phyloP scores from a whole-genome alignment of 2,888 invertebrate species.

The Merodon equestris region DNA sequence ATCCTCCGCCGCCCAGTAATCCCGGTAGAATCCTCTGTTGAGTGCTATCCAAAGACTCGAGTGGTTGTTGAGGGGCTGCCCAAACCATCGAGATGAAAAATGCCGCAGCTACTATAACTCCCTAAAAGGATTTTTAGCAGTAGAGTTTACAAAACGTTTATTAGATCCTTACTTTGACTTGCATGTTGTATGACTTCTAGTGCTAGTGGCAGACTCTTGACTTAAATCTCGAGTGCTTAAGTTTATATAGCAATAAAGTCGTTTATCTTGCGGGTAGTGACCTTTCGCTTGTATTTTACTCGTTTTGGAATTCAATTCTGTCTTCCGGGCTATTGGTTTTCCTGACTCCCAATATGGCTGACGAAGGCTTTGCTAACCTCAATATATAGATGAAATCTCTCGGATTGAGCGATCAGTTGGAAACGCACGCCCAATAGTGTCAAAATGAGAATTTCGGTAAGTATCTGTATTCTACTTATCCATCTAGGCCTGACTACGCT shows the following conservation, averaged over 20 bases:
- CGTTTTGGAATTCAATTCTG: neutral
- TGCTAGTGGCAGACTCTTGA: neutral
- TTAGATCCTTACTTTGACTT: neutral
- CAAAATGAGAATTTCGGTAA: neutral
- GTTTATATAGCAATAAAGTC: neutral
- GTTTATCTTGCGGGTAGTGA: neutral
- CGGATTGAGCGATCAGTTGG: neutral
- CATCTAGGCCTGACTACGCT: neutral
- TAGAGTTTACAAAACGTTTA: neutral
- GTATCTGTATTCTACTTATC: neutral
- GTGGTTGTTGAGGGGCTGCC: neutral
- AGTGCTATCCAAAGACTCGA: neutral
- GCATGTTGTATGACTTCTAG: neutral
- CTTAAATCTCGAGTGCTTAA: neutral
- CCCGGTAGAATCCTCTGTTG: slow-evolving; percentile 25
- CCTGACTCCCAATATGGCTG: neutral
- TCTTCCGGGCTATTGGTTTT: neutral
- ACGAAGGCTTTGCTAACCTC: neutral
- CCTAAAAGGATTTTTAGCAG: neutral
- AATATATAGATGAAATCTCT: slow-evolving; percentile 1
- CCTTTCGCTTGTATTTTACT: slow-evolving; percentile 4
- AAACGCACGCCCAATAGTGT: neutral
- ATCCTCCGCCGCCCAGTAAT: slow-evolving; percentile 12
- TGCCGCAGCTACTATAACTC: neutral
- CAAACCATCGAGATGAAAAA: no score